Conservation (phyloP, 2,113 vertebrate genomes). For the Chaetodon trifascialis region DNA sequence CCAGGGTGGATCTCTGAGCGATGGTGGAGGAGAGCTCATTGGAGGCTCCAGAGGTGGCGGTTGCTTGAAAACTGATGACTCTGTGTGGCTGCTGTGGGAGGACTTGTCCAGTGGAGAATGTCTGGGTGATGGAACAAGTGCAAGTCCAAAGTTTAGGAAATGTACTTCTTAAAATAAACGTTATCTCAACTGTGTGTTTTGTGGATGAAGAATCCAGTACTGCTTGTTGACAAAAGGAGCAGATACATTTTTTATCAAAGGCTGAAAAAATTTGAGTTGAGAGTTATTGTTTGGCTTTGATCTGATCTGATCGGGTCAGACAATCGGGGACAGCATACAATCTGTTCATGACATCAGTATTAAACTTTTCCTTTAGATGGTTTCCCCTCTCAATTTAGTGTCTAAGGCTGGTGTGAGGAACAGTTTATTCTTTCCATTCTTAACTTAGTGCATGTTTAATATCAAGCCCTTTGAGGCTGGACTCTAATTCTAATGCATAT, state of each 20-base stretch:
- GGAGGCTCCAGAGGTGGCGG: slow-evolving; percentile 79
- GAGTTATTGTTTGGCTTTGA: neutral
- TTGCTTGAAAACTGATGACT: slow-evolving; percentile 88
- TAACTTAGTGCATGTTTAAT: neutral
- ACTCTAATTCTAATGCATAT: neutral
- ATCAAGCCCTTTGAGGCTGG: neutral
- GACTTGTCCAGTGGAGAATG: slow-evolving; percentile 91
- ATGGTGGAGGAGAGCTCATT: slow-evolving; percentile 80
- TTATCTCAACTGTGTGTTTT: neutral
- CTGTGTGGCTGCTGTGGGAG: slow-evolving; percentile 86
- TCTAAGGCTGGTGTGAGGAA: too few relatives aligned
- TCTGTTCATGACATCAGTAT: too few relatives aligned
- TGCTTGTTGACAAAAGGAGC: neutral
- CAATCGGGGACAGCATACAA: neutral
- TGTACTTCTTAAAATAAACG: neutral
- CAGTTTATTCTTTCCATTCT: neutral
- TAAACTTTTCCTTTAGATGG: too few relatives aligned
- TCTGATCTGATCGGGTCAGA: neutral
- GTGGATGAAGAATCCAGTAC: neutral
- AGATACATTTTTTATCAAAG: neutral
- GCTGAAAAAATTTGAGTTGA: neutral
- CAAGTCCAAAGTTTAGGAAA: too few relatives aligned
- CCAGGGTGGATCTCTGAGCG: slow-evolving; percentile 86
- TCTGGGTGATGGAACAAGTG: slow-evolving; percentile 70
- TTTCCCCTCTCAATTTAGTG: too few relatives aligned